phyloP scores from a whole-genome alignment of 2,797 vertebrate genomes.

The Dipus sagitta region DNA sequence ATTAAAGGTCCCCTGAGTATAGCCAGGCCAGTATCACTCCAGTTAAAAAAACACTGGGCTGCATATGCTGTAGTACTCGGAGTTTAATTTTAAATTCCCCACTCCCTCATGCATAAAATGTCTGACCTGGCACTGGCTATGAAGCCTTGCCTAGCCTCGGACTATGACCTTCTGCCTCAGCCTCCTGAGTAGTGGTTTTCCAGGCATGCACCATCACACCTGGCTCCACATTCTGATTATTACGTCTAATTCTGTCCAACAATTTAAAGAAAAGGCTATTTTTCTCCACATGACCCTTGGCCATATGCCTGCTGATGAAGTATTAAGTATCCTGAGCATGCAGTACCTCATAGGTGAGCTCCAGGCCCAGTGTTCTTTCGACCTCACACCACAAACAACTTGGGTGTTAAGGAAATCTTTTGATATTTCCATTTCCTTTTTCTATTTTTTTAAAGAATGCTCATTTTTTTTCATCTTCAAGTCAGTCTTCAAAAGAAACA shows the following conservation, averaged over 20 bases:
- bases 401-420: background rate
- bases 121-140: background rate
- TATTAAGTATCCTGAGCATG: background rate
- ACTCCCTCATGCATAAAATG: background rate
- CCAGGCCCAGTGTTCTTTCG: background rate
- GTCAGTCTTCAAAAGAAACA: slow-evolving; percentile 59
- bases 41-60: background rate
- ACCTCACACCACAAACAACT: background rate
- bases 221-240: background rate
- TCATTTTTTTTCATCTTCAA: slow-evolving; percentile 55
- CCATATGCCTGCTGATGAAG: background rate
- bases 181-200: background rate
- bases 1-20: no score
- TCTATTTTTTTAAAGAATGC: background rate
- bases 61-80: background rate
- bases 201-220: background rate
- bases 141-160: background rate
- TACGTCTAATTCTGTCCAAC: background rate
- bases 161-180: background rate
- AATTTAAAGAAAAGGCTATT: background rate
- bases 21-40: background rate
- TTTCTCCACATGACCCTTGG: background rate
- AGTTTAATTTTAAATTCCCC: background rate
- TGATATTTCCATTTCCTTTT: background rate
- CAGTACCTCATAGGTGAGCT: background rate